Conservation (phyloP, 2,888 invertebrate genomes). For the Tiliacea aurago region DNA sequence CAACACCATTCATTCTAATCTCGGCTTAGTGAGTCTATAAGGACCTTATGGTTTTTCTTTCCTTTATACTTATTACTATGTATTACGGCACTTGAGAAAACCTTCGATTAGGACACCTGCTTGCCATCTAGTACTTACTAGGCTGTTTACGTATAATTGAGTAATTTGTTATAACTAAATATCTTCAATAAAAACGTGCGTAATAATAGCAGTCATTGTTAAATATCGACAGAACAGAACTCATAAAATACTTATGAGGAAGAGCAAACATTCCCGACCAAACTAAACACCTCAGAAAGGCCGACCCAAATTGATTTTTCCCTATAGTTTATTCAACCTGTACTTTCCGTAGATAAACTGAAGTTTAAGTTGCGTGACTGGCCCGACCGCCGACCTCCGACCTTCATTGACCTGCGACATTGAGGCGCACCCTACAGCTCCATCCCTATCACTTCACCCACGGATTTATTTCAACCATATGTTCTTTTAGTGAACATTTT, state of each 20-base stretch:
- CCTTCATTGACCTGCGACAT: slow-evolving; percentile 81
- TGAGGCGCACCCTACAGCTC: slow-evolving; percentile 73
- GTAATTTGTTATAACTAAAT: not conserved
- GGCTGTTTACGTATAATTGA: not conserved
- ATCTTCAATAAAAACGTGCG: not conserved
- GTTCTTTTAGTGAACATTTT: slow-evolving; percentile 45
- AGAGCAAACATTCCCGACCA: slow-evolving; percentile 23
- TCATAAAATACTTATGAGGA: slow-evolving; percentile 31
- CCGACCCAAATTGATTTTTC: slow-evolving; percentile 56
- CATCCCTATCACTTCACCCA: slow-evolving; percentile 69
- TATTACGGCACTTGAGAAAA: slow-evolving; percentile 5
- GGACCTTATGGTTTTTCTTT: slow-evolving; percentile 38
- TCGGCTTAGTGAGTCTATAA: slow-evolving; percentile 62
- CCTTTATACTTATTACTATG: slow-evolving; percentile 21
- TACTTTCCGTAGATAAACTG: slow-evolving; percentile 64
- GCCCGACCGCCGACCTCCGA: slow-evolving; percentile 72
- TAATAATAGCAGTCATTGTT: slow-evolving; percentile 4
- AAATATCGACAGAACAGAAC: slow-evolving; percentile 17
- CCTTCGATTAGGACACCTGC: not conserved
- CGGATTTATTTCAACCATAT: slow-evolving; percentile 68
- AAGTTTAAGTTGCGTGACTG: slow-evolving; percentile 79
- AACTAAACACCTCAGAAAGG: slow-evolving; percentile 43
- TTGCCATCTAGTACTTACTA: slow-evolving; percentile 3
- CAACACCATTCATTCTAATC: slow-evolving; percentile 81
- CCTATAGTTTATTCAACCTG: slow-evolving; percentile 58